Evolutionary conservation across 2,113 vertebrate genomes (phyloP), one percentile per base, ranked within the genome.

Genomic region (Myrmophylax atrothorax): DNA sequence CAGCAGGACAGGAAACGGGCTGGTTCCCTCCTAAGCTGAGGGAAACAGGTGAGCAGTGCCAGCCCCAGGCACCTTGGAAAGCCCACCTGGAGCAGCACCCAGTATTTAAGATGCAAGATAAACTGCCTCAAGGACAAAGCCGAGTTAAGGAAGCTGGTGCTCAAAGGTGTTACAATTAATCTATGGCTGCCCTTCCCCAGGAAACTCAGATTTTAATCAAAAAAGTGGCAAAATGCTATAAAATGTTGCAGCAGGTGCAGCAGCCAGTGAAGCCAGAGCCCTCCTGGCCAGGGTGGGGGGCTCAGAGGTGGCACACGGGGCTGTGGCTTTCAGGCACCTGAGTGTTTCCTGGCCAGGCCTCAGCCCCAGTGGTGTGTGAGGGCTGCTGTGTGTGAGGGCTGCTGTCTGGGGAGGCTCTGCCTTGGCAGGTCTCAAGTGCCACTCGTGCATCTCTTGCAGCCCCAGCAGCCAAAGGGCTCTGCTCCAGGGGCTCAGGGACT

Each of bases 241-340:
- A 55, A 23, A 18, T 4, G 29, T 7, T 49, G 47, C 26, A 62
- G 55, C 40, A 76, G 20, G 29, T 35, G 47, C 38, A 68, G 47
- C 14, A 26, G 9, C n/a, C 70, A 35, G n/a, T 62, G n/a, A 55
- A 28, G 47, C 70, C 63, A 62, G 40, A 49, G 55, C 47, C 47
- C 55, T 69, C 46, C n/a, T 1, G 0, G n/a, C 20, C 6, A 1
- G 1, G 6, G 33, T 28, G 18, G 46, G 33, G 68, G 60, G 77
- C 69, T 67, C 15, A 33, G 37, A 37, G 44, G 18, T 33, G 44
- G 37, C 59, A 59, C 2, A 0, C 7, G 3, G 53, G 28, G 13
- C 3, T 74, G 62, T 53, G 60, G 59, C 38, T 75, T 40, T 29
- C 25, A 37, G 60, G 37, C 60, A 40, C 37, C 68, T 13, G 19